Percentiles rank a stretch among this genome's conserved stretches.
Evolutionary conservation across 1,140 invertebrate genomes (phyloP).

Genomic region (Arctopsyche grandis): DNA sequence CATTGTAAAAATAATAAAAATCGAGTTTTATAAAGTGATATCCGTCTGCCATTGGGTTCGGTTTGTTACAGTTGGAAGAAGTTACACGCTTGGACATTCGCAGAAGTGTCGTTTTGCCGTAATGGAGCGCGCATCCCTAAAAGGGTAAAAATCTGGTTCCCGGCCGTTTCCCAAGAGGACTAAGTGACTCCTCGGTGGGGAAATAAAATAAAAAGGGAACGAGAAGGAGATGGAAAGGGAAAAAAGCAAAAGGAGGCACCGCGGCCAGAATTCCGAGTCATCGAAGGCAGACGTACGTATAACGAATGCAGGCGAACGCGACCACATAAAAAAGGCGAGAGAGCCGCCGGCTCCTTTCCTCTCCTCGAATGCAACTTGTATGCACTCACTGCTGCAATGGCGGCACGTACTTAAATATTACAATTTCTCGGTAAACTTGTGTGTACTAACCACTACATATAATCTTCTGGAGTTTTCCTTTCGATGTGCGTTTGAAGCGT

Average conservation of each 20-base stretch:
- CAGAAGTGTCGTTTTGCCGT: neutral
- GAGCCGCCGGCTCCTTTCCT: constrained; percentile 11
- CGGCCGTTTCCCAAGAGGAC: constrained; percentile 30
- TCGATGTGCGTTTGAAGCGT: too few species aligned
- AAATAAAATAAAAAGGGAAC: neutral
- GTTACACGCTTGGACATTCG: neutral
- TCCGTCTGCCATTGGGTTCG: too few species aligned
- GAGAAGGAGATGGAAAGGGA: constrained; percentile 11
- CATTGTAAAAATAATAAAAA: too few species aligned
- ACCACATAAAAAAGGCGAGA: constrained; percentile 50
- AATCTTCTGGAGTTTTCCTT: too few species aligned
- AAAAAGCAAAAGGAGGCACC: constrained; percentile 37
- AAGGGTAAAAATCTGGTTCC: constrained; percentile 44
- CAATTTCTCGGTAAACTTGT: too few species aligned
- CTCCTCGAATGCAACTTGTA: too few species aligned
- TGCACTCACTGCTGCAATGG: neutral
- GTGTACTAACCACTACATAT: too few species aligned
- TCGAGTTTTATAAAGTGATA: too few species aligned
- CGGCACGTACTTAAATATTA: constrained; percentile 39
- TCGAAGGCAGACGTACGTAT: constrained; percentile 44
- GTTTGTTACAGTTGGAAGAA: too few species aligned
- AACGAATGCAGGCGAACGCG: constrained; percentile 46
- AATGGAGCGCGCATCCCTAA: constrained; percentile 27
- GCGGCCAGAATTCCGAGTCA: constrained; percentile 52
- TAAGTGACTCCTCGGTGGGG: constrained; percentile 27